A percentile compares a stretch with the other conserved stretches of the same genome.
phyloP scores from a whole-genome alignment of 2,888 invertebrate genomes.

The Caenorhabditis zanzibari region DNA sequence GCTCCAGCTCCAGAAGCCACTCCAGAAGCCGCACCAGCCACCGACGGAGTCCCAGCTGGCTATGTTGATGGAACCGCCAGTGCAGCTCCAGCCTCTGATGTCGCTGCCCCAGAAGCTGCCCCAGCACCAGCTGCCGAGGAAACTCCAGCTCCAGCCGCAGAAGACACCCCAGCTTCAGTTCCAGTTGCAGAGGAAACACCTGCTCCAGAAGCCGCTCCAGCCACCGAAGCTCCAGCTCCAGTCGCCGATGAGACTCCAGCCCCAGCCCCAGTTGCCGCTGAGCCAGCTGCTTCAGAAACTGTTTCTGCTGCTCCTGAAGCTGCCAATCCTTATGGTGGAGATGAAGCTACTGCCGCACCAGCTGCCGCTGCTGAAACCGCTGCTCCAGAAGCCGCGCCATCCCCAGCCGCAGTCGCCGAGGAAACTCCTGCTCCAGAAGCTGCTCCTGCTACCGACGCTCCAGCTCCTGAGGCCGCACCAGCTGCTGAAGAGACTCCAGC shows the following conservation, averaged over 20 bases:
- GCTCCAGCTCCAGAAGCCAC: conserved; percentile 23
- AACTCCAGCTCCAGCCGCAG: conserved; percentile 35
- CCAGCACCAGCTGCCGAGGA: conserved; percentile 35
- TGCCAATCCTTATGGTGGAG: background rate
- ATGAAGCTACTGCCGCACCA: conserved; percentile 21
- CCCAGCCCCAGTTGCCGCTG: conserved; percentile 28
- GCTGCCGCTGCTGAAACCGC: conserved; percentile 37
- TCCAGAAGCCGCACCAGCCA: conserved; percentile 33
- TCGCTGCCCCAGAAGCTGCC: conserved; percentile 35
- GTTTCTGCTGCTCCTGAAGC: conserved; percentile 26
- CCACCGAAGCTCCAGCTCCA: conserved; percentile 29
- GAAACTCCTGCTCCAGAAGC: conserved; percentile 24
- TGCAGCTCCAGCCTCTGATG: conserved; percentile 32
- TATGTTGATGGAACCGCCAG: conserved; percentile 52
- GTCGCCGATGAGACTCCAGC: conserved; percentile 37
- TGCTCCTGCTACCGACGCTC: conserved; percentile 6
- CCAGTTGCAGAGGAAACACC: conserved; percentile 24
- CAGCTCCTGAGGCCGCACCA: conserved; percentile 18
- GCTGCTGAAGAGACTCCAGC: conserved; percentile 11
- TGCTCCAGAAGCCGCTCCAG: conserved; percentile 37
- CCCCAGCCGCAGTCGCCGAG: conserved; percentile 33
- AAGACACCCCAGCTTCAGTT: conserved; percentile 32
- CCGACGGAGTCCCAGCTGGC: conserved; percentile 31
- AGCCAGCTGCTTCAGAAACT: conserved; percentile 21
- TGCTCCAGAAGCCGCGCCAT: conserved; percentile 37